These are phyloP conservation scores for Pocillopora verrucosa DNA, from an alignment of 64 coral and sea anemone genomes.

Conservation along the genomic window DNA sequence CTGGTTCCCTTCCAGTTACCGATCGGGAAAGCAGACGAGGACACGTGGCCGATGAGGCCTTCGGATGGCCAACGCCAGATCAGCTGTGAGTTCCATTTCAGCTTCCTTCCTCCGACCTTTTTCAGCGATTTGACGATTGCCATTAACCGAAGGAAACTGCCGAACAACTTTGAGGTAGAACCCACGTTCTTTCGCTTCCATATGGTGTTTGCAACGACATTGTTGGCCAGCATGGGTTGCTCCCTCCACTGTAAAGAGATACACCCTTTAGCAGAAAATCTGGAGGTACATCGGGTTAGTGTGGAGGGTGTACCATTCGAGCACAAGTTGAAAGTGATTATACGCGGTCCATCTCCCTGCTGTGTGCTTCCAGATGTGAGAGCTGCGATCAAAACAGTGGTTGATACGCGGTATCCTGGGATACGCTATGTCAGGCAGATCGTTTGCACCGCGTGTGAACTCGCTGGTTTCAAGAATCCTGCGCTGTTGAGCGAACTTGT, in stretches of 20 bases:
- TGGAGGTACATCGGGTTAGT: constrained; percentile 52
- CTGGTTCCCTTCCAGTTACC: constrained; percentile 73
- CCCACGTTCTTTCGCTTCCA: constrained; percentile 72
- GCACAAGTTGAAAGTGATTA: constrained; percentile 52
- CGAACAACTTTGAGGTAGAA: constrained; percentile 22
- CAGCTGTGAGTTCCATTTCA: constrained; percentile 73
- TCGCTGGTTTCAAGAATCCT: constrained; percentile 53
- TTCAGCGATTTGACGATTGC: constrained; percentile 71
- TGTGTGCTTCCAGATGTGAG: constrained; percentile 78
- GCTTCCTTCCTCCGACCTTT: constrained; percentile 83
- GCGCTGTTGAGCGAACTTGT: constrained; percentile 37
- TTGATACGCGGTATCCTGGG: constrained; percentile 75
- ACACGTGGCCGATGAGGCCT: constrained; percentile 60
- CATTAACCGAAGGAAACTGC: constrained; percentile 37
- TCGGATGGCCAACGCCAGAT: constrained; percentile 54
- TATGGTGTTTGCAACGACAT: constrained; percentile 70
- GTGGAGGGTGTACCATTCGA: constrained; percentile 64
- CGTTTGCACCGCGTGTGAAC: constrained; percentile 67
- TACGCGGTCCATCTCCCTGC: constrained; percentile 65
- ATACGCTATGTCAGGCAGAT: constrained; percentile 50
- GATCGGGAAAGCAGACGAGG: constrained; percentile 53
- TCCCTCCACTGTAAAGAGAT: constrained; percentile 31
- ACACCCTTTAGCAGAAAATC: constrained; percentile 46
- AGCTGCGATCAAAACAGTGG: constrained; percentile 55
- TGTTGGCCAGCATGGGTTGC: constrained; percentile 45